Evolutionary conservation across 2,888 invertebrate genomes (phyloP).

Genomic region (Lasioglossum oenotherae): DNA sequence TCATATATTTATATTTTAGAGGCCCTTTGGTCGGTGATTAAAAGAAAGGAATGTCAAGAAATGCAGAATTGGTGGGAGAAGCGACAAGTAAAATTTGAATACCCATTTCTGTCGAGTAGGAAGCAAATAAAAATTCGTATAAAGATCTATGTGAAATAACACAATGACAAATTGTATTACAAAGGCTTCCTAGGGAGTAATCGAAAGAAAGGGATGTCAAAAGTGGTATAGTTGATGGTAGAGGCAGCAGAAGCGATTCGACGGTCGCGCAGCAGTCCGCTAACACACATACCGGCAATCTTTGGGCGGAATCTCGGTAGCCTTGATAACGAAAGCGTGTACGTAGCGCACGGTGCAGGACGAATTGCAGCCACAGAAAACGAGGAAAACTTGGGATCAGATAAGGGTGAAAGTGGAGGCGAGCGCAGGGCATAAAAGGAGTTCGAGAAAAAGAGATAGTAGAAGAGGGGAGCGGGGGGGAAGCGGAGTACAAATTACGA

Average conservation of each 20-base stretch:
- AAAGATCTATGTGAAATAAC: not conserved
- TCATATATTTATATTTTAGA: not conserved
- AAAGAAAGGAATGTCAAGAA: too few species aligned
- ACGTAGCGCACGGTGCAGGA: slow-evolving; percentile 53
- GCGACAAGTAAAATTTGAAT: not conserved
- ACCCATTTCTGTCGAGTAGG: not conserved
- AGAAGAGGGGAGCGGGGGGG: slow-evolving; percentile 4
- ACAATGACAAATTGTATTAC: not conserved
- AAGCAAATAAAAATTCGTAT: too few species aligned
- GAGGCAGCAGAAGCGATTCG: slow-evolving; percentile 1
- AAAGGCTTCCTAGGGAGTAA: not conserved
- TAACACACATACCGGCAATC: slow-evolving; percentile 53
- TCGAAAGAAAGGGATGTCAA: not conserved
- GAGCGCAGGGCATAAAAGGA: slow-evolving; percentile 50
- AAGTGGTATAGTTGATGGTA: not conserved
- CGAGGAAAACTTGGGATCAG: slow-evolving; percentile 71
- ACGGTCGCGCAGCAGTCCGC: slow-evolving; percentile 40
- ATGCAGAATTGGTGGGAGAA: not conserved
- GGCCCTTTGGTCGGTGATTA: not conserved
- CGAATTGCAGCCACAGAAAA: slow-evolving; percentile 72
- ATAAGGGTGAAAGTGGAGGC: slow-evolving; percentile 61
- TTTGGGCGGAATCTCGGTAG: slow-evolving; percentile 48
- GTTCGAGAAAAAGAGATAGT: slow-evolving; percentile 55
- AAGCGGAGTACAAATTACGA: slow-evolving; percentile 69
- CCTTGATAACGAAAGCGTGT: slow-evolving; percentile 61